Evolutionary conservation across 2,797 vertebrate genomes (phyloP).

Genomic region (Craterocephalus amniculus): DNA sequence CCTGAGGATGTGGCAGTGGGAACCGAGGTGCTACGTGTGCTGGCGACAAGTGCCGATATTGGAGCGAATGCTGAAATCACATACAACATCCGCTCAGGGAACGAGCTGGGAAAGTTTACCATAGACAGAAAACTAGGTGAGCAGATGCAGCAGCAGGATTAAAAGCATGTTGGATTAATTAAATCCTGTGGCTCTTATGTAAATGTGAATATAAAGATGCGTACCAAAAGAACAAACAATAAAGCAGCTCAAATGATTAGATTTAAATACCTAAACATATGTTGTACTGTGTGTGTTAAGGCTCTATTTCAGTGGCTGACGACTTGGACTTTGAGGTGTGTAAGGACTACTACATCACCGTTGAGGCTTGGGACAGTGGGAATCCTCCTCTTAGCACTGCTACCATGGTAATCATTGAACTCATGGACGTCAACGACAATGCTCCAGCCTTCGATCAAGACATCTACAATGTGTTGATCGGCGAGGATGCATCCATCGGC

Average conservation of each 20-base stretch:
- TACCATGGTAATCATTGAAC: conserved; percentile 91
- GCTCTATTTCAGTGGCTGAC: conserved; percentile 89
- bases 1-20: conserved; percentile 90
- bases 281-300: conserved; percentile 66
- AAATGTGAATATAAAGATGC: not conserved
- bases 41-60: conserved; percentile 91
- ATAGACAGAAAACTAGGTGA: conserved; percentile 90
- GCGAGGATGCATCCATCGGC: conserved; percentile 91
- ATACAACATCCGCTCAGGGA: conserved; percentile 91
- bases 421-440: conserved; percentile 97
- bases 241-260: not conserved
- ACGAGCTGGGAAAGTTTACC: conserved; percentile 92
- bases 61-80: conserved; percentile 94
- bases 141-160: conserved; percentile 1
- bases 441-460: conserved; percentile 91
- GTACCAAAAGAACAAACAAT: too few species aligned
- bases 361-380: conserved; percentile 94
- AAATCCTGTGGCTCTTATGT: not conserved
- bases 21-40: conserved; percentile 89
- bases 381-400: conserved; percentile 90
- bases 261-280: not conserved
- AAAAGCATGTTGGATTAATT: not conserved
- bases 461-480: conserved; percentile 91
- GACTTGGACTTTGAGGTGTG: conserved; percentile 94
- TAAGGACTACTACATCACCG: conserved; percentile 91